Conservation (phyloP, 2,888 invertebrate genomes). For the Heliconius charithonia region DNA sequence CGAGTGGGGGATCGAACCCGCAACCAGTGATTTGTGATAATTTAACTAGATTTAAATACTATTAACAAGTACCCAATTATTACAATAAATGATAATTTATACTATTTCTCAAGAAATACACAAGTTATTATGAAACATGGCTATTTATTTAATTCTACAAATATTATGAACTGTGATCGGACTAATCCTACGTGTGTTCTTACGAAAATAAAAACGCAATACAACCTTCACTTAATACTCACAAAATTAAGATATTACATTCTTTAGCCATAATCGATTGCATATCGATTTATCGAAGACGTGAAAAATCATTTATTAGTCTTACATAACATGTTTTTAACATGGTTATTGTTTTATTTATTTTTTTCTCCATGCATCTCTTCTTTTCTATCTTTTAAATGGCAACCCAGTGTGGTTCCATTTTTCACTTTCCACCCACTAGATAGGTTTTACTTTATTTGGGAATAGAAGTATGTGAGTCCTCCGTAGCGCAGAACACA, state of each 20-base stretch:
- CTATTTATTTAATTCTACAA: constrained; percentile 13
- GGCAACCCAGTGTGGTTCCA: neutral
- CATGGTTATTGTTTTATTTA: neutral
- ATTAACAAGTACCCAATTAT: no score
- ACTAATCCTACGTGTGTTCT: constrained; percentile 12
- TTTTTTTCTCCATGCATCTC: neutral
- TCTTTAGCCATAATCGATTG: constrained; percentile 17
- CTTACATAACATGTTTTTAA: constrained; percentile 14
- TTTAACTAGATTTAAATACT: no score
- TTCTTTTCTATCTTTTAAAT: neutral
- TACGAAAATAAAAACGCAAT: constrained; percentile 16
- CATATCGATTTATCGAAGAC: constrained; percentile 18
- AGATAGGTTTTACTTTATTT: neutral
- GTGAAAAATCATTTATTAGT: constrained; percentile 27
- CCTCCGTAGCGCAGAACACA: no score
- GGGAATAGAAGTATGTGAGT: no score
- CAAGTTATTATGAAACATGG: neutral
- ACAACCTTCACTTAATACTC: constrained; percentile 14
- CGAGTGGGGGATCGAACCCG: no score
- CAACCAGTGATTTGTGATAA: no score
- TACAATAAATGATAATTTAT: no score
- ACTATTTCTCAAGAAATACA: neutral
- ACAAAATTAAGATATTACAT: constrained; percentile 18
- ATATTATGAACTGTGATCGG: neutral
- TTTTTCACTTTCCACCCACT: neutral